A percentile compares a stretch with the other conserved stretches of the same genome.
Evolutionary conservation across 1,140 invertebrate genomes (phyloP).

Genomic region (Proctacanthus coquilletti): DNA sequence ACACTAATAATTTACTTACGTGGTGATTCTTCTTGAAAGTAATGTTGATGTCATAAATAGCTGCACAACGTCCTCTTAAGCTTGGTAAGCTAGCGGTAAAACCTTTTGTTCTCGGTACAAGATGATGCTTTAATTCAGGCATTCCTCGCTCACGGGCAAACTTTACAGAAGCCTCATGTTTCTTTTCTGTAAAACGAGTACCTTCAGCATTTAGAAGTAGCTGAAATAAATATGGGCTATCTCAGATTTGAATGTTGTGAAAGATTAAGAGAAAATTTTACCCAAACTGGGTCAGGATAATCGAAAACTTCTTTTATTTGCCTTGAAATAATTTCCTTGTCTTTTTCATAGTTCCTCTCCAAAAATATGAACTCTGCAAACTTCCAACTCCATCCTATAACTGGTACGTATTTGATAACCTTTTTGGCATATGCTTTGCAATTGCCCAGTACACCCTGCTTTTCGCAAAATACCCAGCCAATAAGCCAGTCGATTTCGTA

Average conservation of each 20-base stretch:
- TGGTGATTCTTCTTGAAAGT: slow-evolving; percentile 51
- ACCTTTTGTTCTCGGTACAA: slow-evolving; percentile 84
- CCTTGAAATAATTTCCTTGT: slow-evolving; percentile 60
- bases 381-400: slow-evolving; percentile 90
- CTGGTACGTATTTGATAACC: slow-evolving; percentile 77
- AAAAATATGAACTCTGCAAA: slow-evolving; percentile 87
- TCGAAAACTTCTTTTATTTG: slow-evolving; percentile 69
- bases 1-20: slow-evolving; percentile 27
- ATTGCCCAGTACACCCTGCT: slow-evolving; percentile 62
- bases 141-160: slow-evolving; percentile 78
- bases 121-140: slow-evolving; percentile 71
- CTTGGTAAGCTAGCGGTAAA: slow-evolving; percentile 63
- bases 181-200: slow-evolving; percentile 76
- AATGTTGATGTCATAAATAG: slow-evolving; percentile 74
- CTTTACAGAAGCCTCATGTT: slow-evolving; percentile 73
- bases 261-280: slow-evolving; percentile 35
- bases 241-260: not conserved
- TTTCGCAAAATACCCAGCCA: slow-evolving; percentile 74
- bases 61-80: slow-evolving; percentile 57
- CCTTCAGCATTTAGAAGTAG: slow-evolving; percentile 87
- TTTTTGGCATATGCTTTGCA: slow-evolving; percentile 93
- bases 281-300: slow-evolving; percentile 80
- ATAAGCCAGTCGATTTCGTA: slow-evolving; percentile 93
- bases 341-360: slow-evolving; percentile 81
- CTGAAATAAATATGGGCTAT: too few relatives aligned